A percentile compares a stretch with the other conserved stretches of the same genome.
These are phyloP conservation scores for Propithecus perrieri DNA, from an alignment of 2,797 vertebrate genomes.

Conservation along the genomic window DNA sequence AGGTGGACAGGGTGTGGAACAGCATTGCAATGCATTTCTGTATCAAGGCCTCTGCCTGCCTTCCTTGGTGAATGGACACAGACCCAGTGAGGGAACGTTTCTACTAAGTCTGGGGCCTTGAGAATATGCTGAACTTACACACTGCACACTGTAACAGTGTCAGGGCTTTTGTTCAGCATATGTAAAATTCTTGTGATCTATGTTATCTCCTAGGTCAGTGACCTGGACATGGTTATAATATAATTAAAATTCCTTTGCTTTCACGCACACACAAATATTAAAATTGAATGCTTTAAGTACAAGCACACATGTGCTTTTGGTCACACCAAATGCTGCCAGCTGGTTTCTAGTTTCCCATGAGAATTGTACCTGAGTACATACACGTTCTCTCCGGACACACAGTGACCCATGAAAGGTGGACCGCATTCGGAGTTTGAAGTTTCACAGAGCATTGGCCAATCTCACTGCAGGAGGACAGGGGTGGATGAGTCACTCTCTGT, in stretches of 20 bases:
- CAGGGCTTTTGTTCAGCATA: background rate
- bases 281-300: background rate
- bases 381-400: background rate
- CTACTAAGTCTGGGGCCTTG: background rate
- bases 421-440: background rate
- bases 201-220: background rate
- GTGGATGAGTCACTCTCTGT: no score
- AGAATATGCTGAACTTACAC: background rate
- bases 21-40: background rate
- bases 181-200: background rate
- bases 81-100: background rate
- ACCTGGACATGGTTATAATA: background rate
- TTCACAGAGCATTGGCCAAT: background rate
- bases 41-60: background rate
- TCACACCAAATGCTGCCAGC: slow-evolving; percentile 33
- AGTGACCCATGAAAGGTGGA: background rate
- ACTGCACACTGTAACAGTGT: fast-evolving
- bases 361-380: background rate
- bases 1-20: background rate
- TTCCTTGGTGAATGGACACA: background rate
- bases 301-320: background rate
- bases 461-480: background rate
- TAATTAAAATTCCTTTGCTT: slow-evolving; percentile 32
- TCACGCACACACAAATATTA: background rate
- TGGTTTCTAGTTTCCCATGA: background rate